Percentiles rank a stretch among this genome's conserved stretches.
phyloP scores from a whole-genome alignment of 2,797 vertebrate species.

The Emydoidea blandingii region DNA sequence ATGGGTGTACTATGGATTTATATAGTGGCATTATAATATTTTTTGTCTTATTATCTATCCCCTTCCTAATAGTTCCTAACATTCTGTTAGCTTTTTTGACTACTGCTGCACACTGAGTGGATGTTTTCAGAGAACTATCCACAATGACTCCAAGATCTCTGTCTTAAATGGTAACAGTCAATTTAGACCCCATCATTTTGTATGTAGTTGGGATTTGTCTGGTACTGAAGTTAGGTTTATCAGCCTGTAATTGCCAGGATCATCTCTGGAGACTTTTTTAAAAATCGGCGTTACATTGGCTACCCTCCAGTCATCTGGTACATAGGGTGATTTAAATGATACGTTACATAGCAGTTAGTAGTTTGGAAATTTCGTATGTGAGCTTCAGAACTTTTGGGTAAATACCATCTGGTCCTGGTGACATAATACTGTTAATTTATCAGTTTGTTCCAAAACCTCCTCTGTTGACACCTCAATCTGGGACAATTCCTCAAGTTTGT shows the following conservation, averaged over 20 bases:
- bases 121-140: background rate
- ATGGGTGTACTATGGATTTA: background rate
- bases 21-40: background rate
- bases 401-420: background rate
- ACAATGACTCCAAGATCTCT: background rate
- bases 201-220: background rate
- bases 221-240: background rate
- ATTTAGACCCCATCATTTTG: background rate
- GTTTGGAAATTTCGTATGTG: background rate
- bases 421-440: background rate
- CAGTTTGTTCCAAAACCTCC: too few species aligned
- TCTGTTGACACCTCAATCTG: background rate
- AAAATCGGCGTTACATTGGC: too few species aligned
- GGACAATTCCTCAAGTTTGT: background rate
- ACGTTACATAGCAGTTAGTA: background rate
- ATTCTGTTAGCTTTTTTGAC: background rate
- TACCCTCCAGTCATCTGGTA: too few species aligned
- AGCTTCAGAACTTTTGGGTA: background rate
- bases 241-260: background rate
- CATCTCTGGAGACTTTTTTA: too few species aligned
- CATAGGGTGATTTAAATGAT: background rate
- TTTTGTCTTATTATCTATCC: background rate
- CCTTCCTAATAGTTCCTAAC: background rate
- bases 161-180: background rate
- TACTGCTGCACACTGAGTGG: background rate